These are phyloP conservation scores for Drosophila busckii DNA, from an alignment of 1,140 invertebrate genomes.

Conservation along the genomic window DNA sequence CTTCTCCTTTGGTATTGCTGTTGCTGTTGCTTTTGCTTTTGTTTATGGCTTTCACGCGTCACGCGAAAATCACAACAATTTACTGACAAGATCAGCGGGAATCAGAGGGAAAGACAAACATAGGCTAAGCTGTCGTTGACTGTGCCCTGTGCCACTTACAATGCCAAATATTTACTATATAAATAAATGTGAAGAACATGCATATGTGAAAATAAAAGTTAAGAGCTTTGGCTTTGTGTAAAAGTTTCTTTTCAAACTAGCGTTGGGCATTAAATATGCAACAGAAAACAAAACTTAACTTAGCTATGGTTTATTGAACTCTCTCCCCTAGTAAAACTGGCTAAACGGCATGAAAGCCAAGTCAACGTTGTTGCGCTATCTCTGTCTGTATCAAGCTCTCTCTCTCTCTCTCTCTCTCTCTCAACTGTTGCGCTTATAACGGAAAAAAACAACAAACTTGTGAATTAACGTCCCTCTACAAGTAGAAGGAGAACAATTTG, in stretches of 20 bases:
- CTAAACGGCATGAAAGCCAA: conserved; percentile 33
- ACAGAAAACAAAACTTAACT: not conserved
- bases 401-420: not conserved
- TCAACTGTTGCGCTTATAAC: conserved; percentile 33
- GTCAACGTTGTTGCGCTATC: not conserved
- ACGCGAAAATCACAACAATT: conserved; percentile 12
- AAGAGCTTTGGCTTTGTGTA: not conserved
- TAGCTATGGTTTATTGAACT: conserved; percentile 50
- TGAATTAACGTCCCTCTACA: conserved; percentile 25
- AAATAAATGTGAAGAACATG: conserved; percentile 2
- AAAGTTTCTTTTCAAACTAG: conserved; percentile 16
- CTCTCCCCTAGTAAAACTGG: conserved; percentile 21
- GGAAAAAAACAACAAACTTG: conserved; percentile 31
- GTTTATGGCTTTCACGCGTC: conserved; percentile 43
- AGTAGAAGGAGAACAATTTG: conserved; percentile 31
- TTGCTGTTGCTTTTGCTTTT: conserved; percentile 19
- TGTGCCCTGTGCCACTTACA: conserved; percentile 3
- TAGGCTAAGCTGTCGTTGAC: conserved; percentile 3
- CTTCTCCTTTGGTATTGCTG: conserved; percentile 27
- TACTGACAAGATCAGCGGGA: conserved; percentile 8
- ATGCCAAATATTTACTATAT: not conserved
- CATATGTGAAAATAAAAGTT: conserved; percentile 38
- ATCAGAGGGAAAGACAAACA: conserved; percentile 16
- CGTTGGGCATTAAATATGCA: conserved; percentile 2
- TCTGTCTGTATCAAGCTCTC: not conserved